Conservation (phyloP, 2,113 vertebrate species). For the Chroicocephalus ridibundus region DNA sequence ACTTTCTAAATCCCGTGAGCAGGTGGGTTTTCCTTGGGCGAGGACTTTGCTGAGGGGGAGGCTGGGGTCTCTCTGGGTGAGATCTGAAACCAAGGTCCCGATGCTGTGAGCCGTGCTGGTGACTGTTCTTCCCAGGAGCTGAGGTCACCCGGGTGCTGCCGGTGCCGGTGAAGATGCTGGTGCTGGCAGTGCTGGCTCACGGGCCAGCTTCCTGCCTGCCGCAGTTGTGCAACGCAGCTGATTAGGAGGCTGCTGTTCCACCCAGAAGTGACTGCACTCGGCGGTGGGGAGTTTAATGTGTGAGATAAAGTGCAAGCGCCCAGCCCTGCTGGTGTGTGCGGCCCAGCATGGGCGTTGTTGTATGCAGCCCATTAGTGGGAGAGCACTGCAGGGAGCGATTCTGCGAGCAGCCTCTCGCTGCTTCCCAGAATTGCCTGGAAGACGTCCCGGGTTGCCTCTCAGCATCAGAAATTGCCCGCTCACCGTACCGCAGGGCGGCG, state of each 20-base stretch:
- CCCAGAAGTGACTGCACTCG: neutral
- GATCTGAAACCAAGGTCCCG: neutral
- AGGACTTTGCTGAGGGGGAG: neutral
- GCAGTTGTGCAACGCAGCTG: neutral
- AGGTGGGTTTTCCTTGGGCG: neutral
- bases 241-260: neutral
- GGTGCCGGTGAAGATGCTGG: fast-evolving
- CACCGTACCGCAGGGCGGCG: fast-evolving
- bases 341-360: neutral
- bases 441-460: neutral
- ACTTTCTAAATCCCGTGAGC: neutral
- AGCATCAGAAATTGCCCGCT: neutral
- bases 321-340: neutral
- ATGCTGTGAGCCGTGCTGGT: fast-evolving
- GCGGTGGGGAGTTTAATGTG: neutral
- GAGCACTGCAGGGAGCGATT: neutral
- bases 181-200: neutral
- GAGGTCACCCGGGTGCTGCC: neutral
- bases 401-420: neutral
- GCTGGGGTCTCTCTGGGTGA: neutral
- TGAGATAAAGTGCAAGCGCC: neutral
- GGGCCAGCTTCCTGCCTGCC: neutral
- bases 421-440: neutral
- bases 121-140: fast-evolving
- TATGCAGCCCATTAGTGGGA: neutral